phyloP scores from a whole-genome alignment of 1,140 invertebrate species.

The Physella acuta region DNA sequence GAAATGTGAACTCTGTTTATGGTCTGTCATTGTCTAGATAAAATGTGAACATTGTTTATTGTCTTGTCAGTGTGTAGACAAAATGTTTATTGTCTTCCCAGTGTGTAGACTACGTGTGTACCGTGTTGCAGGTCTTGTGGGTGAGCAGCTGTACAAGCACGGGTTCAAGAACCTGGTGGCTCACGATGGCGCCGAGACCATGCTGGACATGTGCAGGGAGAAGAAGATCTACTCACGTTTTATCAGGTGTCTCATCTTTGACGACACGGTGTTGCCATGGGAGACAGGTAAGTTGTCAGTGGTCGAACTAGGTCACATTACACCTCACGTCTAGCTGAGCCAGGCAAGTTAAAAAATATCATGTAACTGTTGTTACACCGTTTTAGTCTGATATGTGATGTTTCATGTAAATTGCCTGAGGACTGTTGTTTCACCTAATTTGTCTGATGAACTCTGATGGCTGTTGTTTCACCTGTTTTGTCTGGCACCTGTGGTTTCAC shows the following conservation, averaged over 20 bases:
- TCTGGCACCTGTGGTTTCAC: too few relatives aligned
- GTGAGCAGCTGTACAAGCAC: neutral
- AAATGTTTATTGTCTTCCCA: too few relatives aligned
- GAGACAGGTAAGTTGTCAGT: conserved; percentile 1
- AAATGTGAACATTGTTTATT: too few relatives aligned
- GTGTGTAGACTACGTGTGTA: too few relatives aligned
- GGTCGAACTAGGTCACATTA: too few relatives aligned
- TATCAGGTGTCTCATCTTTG: neutral
- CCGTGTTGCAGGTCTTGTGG: conserved; percentile 9
- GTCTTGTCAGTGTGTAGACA: too few relatives aligned
- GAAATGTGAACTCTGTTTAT: too few relatives aligned
- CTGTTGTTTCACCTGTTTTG: too few relatives aligned
- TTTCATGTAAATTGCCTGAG: conserved; percentile 1
- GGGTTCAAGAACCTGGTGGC: conserved; percentile 3
- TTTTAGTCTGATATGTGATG: neutral
- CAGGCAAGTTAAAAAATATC: neutral
- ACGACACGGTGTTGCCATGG: neutral
- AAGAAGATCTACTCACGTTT: neutral
- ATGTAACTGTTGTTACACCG: neutral
- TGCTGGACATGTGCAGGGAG: neutral
- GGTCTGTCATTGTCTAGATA: too few relatives aligned
- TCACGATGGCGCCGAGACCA: neutral
- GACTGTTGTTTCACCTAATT: neutral
- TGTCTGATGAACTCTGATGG: neutral
- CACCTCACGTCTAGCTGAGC: too few relatives aligned